These are phyloP conservation scores for Myotis daubentonii DNA, from an alignment of 2,797 vertebrate genomes.

Conservation along the genomic window DNA sequence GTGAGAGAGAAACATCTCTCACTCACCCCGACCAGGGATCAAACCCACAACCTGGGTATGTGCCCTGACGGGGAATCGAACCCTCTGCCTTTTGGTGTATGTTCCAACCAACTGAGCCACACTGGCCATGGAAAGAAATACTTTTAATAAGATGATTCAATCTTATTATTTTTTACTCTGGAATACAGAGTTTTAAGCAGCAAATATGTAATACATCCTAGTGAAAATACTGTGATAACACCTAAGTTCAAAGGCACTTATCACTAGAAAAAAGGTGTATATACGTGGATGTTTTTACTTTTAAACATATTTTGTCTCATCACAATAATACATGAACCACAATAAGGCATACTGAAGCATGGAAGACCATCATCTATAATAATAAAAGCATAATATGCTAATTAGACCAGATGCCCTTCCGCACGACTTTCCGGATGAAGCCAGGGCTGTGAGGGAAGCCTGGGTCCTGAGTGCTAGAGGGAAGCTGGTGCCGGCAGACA, in stretches of 20 bases:
- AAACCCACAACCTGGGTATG: too few relatives aligned
- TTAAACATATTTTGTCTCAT: constrained; percentile 46
- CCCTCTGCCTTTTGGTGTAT: too few relatives aligned
- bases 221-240: background rate
- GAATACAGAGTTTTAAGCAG: constrained; percentile 38
- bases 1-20: too few relatives aligned
- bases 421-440: too few relatives aligned
- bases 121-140: background rate
- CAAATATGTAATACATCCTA: constrained; percentile 13
- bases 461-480: too few relatives aligned
- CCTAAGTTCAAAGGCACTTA: background rate
- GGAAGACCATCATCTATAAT: constrained; percentile 14
- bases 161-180: background rate
- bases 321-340: background rate
- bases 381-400: too few relatives aligned
- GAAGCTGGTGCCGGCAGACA: too few relatives aligned
- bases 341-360: constrained; percentile 3
- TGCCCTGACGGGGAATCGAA: too few relatives aligned
- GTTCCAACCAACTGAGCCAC: too few relatives aligned
- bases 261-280: background rate
- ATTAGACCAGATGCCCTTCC: too few relatives aligned
- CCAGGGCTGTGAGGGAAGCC: too few relatives aligned
- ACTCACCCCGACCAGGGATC: too few relatives aligned
- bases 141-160: constrained; percentile 48
- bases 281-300: background rate